Base-by-base conservation (phyloP, 1,140 invertebrate genomes). In the Drosophila oshimai region DNA sequence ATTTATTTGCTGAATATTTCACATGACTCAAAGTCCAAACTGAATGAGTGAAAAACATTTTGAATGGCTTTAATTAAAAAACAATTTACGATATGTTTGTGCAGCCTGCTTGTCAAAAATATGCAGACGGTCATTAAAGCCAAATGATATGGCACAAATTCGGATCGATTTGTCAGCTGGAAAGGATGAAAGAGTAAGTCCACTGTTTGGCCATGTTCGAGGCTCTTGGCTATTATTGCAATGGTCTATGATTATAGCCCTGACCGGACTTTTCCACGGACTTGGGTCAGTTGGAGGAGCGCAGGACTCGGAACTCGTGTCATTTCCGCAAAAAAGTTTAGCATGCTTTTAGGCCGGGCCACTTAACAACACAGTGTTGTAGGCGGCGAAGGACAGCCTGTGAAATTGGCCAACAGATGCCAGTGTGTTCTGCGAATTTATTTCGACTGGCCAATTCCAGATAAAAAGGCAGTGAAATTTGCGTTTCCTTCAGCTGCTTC, bases 261-360 rank as follows among this genome's bases (percentile, higher is more conserved):
- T 65, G 58, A 39, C 57, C 61, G 41, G 33, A 46, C 34, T 33
- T 18, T 60, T 53, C 13, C 33, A 18, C 20, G 53, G n/a, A 13
- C 26, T 17, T 26, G 10, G 61, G 64, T 15, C 57, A 64, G 76
- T 64, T 53, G 58, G n/a, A n/a, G n/a, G n/a, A 70, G 62, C 64
- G 74, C 62, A 44, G 65, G 79, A 74, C 74, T 72, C 80, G 80
- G 80, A 86, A 86, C 67, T 86, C 53, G 71, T 86, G 80, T 86
- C 80, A 86, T 86, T 86, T 86, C 81, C 81, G 75, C 71, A 70
- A 62, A 37, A 84, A 73, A 86, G 80, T 87, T 86, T 87, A 80
- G 49, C 57, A 76, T 87, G 80, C 81, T 86, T 80, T 86, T 86
- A 80, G 80, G 75, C 71, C 47, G 26, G 71, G 42, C 75, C 74